A percentile compares a stretch with the other conserved stretches of the same genome.
Conservation (phyloP, 2,113 vertebrate genomes). For the Mustelus asterias region DNA sequence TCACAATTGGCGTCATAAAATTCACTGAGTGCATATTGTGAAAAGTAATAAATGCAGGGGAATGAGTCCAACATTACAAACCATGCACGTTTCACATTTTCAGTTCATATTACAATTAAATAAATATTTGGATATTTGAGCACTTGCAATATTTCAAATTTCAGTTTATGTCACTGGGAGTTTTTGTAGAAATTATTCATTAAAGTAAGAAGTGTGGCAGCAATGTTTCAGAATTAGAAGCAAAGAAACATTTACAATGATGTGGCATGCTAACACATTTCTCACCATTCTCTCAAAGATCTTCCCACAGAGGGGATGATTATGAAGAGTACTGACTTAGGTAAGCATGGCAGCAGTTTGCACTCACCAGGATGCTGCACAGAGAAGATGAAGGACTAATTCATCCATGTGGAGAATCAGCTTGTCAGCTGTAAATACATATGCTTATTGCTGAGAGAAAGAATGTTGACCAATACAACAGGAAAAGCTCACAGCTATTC, state of each 20-base stretch:
- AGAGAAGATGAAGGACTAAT: not conserved
- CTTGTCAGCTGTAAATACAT: not conserved
- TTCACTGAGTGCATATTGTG: not conserved
- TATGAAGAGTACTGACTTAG: not conserved
- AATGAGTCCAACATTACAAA: not conserved
- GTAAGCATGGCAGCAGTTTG: not conserved
- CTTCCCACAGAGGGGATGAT: not conserved
- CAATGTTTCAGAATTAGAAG: not conserved
- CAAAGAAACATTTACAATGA: not conserved
- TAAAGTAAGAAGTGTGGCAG: not conserved
- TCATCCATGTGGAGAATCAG: not conserved
- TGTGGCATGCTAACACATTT: not conserved
- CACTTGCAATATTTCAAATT: not conserved
- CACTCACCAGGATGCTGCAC: not conserved
- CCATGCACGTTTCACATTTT: not conserved
- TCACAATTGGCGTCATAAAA: not conserved
- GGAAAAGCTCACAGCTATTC: not conserved
- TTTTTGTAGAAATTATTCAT: not conserved
- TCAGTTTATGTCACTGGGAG: not conserved
- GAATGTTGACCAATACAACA: not conserved
- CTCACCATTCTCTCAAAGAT: not conserved
- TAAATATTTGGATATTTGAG: not conserved
- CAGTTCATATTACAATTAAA: not conserved
- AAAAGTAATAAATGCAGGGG: not conserved
- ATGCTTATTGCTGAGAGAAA: not conserved